Conservation (phyloP, 1,140 invertebrate genomes). For the Lucilia cuprina region DNA sequence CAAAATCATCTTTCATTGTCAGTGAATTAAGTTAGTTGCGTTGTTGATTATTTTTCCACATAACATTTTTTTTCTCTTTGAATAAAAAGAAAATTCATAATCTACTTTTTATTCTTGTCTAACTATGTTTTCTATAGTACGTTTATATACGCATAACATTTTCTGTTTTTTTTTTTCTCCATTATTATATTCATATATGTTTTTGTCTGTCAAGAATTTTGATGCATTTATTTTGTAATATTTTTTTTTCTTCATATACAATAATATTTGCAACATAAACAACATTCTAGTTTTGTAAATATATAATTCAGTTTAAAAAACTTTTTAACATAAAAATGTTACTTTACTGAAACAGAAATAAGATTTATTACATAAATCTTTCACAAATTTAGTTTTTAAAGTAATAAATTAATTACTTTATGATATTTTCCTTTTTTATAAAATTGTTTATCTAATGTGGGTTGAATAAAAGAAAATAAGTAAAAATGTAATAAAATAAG, state of each 20-base stretch:
- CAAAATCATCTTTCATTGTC: constrained; percentile 14
- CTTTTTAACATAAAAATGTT: too few species aligned
- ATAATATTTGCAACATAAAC: neutral
- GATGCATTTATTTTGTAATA: neutral
- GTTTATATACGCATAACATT: neutral
- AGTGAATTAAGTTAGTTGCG: neutral
- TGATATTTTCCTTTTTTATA: too few species aligned
- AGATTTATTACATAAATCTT: neutral
- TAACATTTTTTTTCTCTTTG: neutral
- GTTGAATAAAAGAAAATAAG: too few species aligned
- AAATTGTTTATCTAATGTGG: too few species aligned
- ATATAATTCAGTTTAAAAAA: neutral
- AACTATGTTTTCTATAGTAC: neutral
- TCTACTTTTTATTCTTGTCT: neutral
- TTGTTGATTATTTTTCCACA: neutral
- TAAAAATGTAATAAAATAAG: too few species aligned
- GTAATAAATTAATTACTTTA: too few species aligned
- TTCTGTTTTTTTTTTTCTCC: too few species aligned
- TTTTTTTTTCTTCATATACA: neutral
- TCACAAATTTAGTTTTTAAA: neutral
- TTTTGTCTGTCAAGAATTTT: constrained; percentile 14
- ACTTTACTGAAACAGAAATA: neutral
- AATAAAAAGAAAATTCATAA: neutral
- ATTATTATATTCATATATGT: constrained; percentile 4
- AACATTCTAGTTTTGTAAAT: neutral